Evolutionary conservation across 2,113 vertebrate species (phyloP).

Genomic region (Takifugu bimaculatus): DNA sequence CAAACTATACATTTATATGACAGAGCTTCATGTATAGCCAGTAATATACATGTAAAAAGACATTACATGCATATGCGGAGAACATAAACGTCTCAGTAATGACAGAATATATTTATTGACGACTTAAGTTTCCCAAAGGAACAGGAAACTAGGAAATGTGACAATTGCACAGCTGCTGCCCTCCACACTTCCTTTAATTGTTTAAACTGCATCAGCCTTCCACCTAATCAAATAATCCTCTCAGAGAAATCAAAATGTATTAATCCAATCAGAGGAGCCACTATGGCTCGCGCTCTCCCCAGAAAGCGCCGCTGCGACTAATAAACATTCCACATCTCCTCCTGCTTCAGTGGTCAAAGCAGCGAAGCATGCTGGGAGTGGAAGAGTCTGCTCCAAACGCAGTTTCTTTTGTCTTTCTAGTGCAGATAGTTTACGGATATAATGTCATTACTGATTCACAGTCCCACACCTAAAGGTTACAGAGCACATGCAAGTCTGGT

Average conservation of each 20-base stretch:
- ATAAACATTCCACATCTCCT: constrained; percentile 59
- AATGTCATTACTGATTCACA: constrained; percentile 77
- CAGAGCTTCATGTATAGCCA: constrained; percentile 54
- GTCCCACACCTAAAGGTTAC: constrained; percentile 62
- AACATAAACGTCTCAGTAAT: constrained; percentile 67
- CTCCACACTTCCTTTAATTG: constrained; percentile 5
- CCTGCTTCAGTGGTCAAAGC: constrained; percentile 55
- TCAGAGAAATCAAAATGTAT: constrained; percentile 34
- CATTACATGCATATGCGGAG: constrained; percentile 63
- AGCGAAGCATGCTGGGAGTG: constrained; percentile 48
- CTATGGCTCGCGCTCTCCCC: constrained; percentile 46
- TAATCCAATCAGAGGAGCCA: constrained; percentile 47
- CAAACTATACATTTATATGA: constrained; percentile 54
- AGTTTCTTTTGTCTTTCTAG: constrained; percentile 46
- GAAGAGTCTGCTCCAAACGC: constrained; percentile 46
- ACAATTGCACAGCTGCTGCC: constrained; percentile 9
- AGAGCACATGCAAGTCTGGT: constrained; percentile 50
- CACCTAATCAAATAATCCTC: constrained; percentile 13
- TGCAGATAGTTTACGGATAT: constrained; percentile 61
- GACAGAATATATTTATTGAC: constrained; percentile 62
- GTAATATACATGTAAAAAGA: constrained; percentile 68
- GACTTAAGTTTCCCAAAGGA: not conserved
- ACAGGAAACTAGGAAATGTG: constrained; percentile 7
- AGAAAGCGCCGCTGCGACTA: constrained; percentile 54
- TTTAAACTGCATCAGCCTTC: constrained; percentile 9